A percentile compares a stretch with the other conserved stretches of the same genome.
Conservation (phyloP, 2,888 invertebrate genomes). For the Pinctada fucata region DNA sequence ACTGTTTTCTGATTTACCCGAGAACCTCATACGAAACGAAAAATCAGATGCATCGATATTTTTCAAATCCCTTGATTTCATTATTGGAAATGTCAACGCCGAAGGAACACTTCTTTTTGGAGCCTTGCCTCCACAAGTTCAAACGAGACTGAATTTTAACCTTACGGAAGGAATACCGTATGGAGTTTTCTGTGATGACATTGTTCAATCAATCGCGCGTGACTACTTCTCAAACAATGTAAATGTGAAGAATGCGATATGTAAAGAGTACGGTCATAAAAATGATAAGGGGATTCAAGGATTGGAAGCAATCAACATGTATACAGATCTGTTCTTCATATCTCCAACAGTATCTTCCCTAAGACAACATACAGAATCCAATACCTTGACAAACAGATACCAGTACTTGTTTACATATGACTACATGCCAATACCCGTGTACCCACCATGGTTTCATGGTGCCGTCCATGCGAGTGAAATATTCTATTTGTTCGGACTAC, state of each 20-base stretch:
- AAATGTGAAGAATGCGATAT: slow-evolving; percentile 22
- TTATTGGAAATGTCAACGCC: slow-evolving; percentile 25
- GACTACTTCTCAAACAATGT: slow-evolving; percentile 9
- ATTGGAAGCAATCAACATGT: slow-evolving; percentile 21
- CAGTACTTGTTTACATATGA: slow-evolving; percentile 26
- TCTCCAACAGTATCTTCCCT: slow-evolving; percentile 20
- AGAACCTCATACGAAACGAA: slow-evolving; percentile 4
- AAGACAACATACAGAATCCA: slow-evolving; percentile 17
- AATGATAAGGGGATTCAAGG: slow-evolving; percentile 16
- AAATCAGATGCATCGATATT: background rate
- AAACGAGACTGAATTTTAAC: slow-evolving; percentile 24
- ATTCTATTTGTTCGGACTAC: slow-evolving; percentile 31
- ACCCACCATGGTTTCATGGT: slow-evolving; percentile 22
- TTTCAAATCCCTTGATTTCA: slow-evolving; percentile 30
- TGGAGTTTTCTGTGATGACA: slow-evolving; percentile 12
- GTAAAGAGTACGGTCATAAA: slow-evolving; percentile 26
- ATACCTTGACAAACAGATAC: slow-evolving; percentile 14
- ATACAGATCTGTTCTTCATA: slow-evolving; percentile 32
- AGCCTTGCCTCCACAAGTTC: background rate
- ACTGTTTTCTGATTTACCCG: slow-evolving; percentile 15
- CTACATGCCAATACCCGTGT: background rate
- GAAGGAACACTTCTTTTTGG: slow-evolving; percentile 25
- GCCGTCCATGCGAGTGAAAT: slow-evolving; percentile 32
- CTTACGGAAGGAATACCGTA: slow-evolving; percentile 25
- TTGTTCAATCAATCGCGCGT: slow-evolving; percentile 7